Percentiles rank a stretch among this genome's conserved stretches.
phyloP scores from a whole-genome alignment of 2,888 invertebrate species.

The Phymatocera aterrima region DNA sequence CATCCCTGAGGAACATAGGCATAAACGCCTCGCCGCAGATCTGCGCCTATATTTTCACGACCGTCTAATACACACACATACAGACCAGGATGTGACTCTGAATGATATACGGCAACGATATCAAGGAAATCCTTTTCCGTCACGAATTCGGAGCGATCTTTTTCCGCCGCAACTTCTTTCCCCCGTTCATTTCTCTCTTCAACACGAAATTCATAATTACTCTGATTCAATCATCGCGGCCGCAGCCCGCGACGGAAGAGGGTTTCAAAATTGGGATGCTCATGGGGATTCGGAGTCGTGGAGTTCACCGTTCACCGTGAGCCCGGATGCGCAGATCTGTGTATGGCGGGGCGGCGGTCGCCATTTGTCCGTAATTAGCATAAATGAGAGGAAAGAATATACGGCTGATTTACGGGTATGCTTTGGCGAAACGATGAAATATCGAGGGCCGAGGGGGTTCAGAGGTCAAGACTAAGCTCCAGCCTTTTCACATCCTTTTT shows the following conservation, averaged over 20 bases:
- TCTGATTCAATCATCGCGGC: neutral
- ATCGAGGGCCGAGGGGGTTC: conserved; percentile 57
- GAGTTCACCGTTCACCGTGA: no score
- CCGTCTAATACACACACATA: neutral
- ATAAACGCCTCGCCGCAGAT: no score
- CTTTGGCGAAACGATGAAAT: conserved; percentile 59
- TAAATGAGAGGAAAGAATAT: conserved; percentile 58
- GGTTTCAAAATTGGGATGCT: neutral
- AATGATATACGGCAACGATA: neutral
- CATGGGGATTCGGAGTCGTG: conserved; percentile 15
- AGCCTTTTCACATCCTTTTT: neutral
- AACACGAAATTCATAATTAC: neutral
- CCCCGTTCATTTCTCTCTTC: neutral
- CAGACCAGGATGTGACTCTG: neutral
- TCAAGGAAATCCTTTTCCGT: conserved; percentile 9
- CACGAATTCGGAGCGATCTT: neutral
- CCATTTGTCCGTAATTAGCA: conserved; percentile 61
- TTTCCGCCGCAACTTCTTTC: neutral
- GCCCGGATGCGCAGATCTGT: no score
- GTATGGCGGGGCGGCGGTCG: conserved; percentile 49
- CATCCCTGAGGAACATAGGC: neutral
- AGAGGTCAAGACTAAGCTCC: conserved; percentile 60
- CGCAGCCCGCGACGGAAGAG: neutral
- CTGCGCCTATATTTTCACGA: conserved; percentile 20
- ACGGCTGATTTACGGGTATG: conserved; percentile 57